A percentile compares a stretch with the other conserved stretches of the same genome.
Evolutionary conservation across 2,888 invertebrate genomes (phyloP).

Genomic region (Gasteruption jaculator): DNA sequence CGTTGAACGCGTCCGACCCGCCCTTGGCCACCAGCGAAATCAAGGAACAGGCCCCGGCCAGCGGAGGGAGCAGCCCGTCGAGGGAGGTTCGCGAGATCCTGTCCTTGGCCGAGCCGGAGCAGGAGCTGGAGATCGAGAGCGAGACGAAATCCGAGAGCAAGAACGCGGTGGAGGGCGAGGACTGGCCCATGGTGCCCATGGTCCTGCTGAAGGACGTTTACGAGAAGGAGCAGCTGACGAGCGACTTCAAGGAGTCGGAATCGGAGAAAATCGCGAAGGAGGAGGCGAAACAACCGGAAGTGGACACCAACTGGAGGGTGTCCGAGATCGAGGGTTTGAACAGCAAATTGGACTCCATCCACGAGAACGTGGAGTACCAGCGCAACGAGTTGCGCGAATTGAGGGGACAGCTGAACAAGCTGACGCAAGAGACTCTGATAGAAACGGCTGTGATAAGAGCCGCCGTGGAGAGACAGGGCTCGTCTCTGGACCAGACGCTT

Average conservation of each 20-base stretch:
- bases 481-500: constrained; percentile 38
- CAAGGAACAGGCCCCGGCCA: constrained; percentile 54
- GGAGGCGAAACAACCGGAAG: constrained; percentile 18
- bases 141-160: constrained; percentile 34
- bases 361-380: constrained; percentile 41
- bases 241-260: constrained; percentile 24
- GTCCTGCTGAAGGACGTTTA: constrained; percentile 45
- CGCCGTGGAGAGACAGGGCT: constrained; percentile 38
- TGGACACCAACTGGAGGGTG: constrained; percentile 19
- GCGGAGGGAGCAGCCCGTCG: constrained; percentile 86
- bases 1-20: constrained; percentile 38
- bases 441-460: constrained; percentile 37
- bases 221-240: constrained; percentile 28
- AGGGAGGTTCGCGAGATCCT: constrained; percentile 86
- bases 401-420: constrained; percentile 35
- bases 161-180: constrained; percentile 30
- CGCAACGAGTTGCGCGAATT: constrained; percentile 40
- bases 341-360: constrained; percentile 39
- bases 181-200: constrained; percentile 52
- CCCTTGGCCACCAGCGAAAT: constrained; percentile 38
- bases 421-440: constrained; percentile 40
- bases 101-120: constrained; percentile 59
- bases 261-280: constrained; percentile 26
- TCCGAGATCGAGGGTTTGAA: constrained; percentile 28
- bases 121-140: constrained; percentile 32